phyloP scores from a whole-genome alignment of 2,113 vertebrate genomes.

The Psilopogon haemacephalus region DNA sequence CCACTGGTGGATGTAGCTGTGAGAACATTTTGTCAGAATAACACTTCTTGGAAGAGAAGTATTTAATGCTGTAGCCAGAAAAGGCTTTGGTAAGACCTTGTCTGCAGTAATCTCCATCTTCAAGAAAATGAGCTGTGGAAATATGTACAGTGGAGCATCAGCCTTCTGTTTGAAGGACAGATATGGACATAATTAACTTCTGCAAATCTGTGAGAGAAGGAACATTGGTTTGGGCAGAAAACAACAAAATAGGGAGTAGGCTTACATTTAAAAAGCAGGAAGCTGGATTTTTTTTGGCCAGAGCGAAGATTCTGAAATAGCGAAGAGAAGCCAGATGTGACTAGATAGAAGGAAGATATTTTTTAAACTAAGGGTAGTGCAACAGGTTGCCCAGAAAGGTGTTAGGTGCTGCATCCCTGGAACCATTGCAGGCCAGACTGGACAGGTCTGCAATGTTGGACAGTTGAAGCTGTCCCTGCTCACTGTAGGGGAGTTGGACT shows the following conservation, averaged over 20 bases:
- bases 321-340: background rate
- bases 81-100: background rate
- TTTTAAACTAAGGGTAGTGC: too few species aligned
- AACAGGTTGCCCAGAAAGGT: too few species aligned
- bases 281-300: background rate
- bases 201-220: background rate
- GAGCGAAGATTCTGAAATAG: background rate
- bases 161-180: background rate
- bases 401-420: too few species aligned
- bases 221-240: background rate
- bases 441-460: too few species aligned
- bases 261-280: background rate
- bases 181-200: background rate
- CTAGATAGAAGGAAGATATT: too few species aligned
- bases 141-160: background rate
- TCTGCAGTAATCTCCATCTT: background rate
- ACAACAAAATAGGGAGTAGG: background rate
- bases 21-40: background rate
- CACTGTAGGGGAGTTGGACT: too few species aligned
- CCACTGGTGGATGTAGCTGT: background rate
- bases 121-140: background rate
- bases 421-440: too few species aligned
- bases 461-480: too few species aligned
- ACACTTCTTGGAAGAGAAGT: background rate
- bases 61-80: background rate